Conservation (phyloP, 2,113 vertebrate species). For the Brienomyrus longianalis region DNA sequence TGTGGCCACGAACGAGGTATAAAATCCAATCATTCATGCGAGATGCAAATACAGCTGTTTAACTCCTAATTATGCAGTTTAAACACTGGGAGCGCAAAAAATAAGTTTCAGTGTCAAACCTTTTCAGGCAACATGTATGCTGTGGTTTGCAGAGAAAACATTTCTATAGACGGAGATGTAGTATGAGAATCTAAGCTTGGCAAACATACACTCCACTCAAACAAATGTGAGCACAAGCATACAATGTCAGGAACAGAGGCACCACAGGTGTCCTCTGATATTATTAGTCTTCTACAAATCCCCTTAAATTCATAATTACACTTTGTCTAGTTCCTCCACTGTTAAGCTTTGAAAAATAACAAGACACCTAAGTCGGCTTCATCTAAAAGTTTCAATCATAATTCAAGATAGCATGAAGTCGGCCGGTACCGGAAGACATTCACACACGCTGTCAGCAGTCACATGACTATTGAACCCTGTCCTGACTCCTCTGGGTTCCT, state of each 20-base stretch:
- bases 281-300: neutral
- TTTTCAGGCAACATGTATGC: neutral
- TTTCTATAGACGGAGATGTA: neutral
- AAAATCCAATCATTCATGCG: neutral
- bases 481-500: neutral
- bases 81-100: neutral
- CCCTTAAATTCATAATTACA: neutral
- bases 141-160: neutral
- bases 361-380: neutral
- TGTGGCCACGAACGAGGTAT: neutral
- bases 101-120: neutral
- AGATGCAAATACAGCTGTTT: neutral
- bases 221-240: neutral
- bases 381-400: neutral
- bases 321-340: neutral
- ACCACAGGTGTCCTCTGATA: neutral
- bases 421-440: neutral
- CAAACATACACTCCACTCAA: neutral
- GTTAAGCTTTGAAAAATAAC: constrained; percentile 10
- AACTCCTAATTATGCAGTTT: neutral
- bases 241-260: neutral
- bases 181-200: neutral
- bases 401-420: neutral
- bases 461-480: neutral
- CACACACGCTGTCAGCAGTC: neutral